Percentiles rank a stretch among this genome's conserved stretches.
Evolutionary conservation across 2,888 invertebrate species (phyloP).

Genomic region (Galeruca laticollis): DNA sequence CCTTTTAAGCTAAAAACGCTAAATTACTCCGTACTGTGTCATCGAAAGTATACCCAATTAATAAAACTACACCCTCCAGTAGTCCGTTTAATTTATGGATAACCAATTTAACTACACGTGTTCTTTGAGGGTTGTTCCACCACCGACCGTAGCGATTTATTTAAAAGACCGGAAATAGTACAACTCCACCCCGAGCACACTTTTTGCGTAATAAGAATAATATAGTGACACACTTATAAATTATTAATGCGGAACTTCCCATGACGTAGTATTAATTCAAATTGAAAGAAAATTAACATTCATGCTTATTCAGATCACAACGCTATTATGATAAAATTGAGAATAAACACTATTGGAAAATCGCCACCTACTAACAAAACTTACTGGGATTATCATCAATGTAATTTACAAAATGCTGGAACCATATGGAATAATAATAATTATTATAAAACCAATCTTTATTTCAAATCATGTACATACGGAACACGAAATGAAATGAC

Average conservation of each 20-base stretch:
- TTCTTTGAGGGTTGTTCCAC: constrained; percentile 49
- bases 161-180: constrained; percentile 51
- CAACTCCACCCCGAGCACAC: constrained; percentile 51
- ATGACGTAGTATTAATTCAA: constrained; percentile 25
- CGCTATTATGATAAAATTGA: no score
- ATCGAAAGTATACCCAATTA: constrained; percentile 24
- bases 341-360: no score
- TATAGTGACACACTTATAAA: constrained; percentile 39
- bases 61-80: constrained; percentile 31
- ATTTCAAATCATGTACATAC: no score
- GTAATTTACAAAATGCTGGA: no score
- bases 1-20: neutral
- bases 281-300: neutral
- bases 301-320: no score
- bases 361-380: no score
- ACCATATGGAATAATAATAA: no score
- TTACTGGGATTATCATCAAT: no score
- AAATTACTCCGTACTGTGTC: constrained; percentile 17
- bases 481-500: no score
- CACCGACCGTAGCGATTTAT: constrained; percentile 49
- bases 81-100: constrained; percentile 39
- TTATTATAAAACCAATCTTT: no score
- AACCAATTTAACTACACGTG: constrained; percentile 50
- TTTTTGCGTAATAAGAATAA: constrained; percentile 39
- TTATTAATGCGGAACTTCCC: constrained; percentile 37